Evolutionary conservation across 2,888 invertebrate species (phyloP).

Genomic region (Xylota segnis): DNA sequence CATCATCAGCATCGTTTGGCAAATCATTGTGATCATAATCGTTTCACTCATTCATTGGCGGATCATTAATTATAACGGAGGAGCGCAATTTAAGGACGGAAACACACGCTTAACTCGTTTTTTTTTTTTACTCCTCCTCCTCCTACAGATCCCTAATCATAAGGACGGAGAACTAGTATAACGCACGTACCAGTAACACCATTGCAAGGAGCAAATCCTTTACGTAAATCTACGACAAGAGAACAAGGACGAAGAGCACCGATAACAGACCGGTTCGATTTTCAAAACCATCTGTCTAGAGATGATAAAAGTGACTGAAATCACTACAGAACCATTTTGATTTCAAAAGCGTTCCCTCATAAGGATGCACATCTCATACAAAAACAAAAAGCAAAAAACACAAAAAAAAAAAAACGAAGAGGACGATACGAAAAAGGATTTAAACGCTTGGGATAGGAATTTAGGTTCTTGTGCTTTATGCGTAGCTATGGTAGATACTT

Average conservation of each 20-base stretch:
- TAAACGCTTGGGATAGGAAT: conserved; percentile 66
- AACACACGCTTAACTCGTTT: conserved; percentile 23
- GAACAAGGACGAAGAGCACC: conserved; percentile 37
- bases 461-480: conserved; percentile 60
- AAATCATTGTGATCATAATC: conserved; percentile 65
- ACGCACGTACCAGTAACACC: conserved; percentile 3
- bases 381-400: conserved; percentile 9
- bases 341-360: conserved; percentile 69
- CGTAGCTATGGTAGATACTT: conserved; percentile 29
- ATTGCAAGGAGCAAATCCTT: background rate
- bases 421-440: conserved; percentile 60
- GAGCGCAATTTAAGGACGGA: conserved; percentile 25
- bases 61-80: conserved; percentile 56
- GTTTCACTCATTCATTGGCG: conserved; percentile 64
- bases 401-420: conserved; percentile 19
- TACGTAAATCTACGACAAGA: conserved; percentile 1
- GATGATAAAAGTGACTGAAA: conserved; percentile 76
- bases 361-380: conserved; percentile 63
- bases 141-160: conserved; percentile 6
- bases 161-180: background rate
- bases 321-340: conserved; percentile 74
- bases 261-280: conserved; percentile 60
- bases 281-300: conserved; percentile 72
- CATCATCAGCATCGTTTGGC: conserved; percentile 59
- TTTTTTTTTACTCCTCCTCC: background rate